These are phyloP conservation scores for Melangyna quadrimaculata DNA, from an alignment of 2,888 invertebrate genomes.

Conservation along the genomic window DNA sequence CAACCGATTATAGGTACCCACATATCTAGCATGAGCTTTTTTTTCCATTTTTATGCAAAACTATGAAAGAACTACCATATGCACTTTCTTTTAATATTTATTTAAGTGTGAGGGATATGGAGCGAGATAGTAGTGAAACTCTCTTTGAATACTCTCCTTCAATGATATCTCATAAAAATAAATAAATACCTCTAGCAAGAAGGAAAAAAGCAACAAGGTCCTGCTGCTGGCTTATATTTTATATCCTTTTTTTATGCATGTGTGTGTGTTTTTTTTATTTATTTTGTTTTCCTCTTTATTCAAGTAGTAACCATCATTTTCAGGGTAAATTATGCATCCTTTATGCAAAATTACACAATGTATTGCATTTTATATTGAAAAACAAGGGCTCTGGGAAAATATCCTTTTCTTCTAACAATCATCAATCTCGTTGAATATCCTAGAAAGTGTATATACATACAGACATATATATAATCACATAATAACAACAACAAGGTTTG, in stretches of 20 bases:
- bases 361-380: slow-evolving; percentile 50
- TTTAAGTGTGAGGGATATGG: neutral
- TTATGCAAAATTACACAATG: slow-evolving; percentile 61
- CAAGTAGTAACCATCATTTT: slow-evolving; percentile 59
- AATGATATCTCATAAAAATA: slow-evolving; percentile 56
- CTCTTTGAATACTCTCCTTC: slow-evolving; percentile 56
- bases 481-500: slow-evolving; percentile 20
- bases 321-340: slow-evolving; percentile 60
- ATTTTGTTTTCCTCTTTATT: neutral
- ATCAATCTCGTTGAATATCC: slow-evolving; percentile 48
- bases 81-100: slow-evolving; percentile 15
- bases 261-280: neutral
- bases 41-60: neutral
- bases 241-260: slow-evolving; percentile 19
- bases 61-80: slow-evolving; percentile 25
- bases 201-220: slow-evolving; percentile 40
- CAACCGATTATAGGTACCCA: neutral
- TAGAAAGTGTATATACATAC: neutral
- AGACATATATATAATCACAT: neutral
- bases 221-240: slow-evolving; percentile 29
- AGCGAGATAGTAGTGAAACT: no score
- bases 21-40: neutral
- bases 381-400: neutral
- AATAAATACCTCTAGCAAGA: slow-evolving; percentile 28
- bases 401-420: slow-evolving; percentile 26